These are phyloP conservation scores for Polyodon spathula DNA, from an alignment of 2,113 vertebrate species.

Conservation along the genomic window DNA sequence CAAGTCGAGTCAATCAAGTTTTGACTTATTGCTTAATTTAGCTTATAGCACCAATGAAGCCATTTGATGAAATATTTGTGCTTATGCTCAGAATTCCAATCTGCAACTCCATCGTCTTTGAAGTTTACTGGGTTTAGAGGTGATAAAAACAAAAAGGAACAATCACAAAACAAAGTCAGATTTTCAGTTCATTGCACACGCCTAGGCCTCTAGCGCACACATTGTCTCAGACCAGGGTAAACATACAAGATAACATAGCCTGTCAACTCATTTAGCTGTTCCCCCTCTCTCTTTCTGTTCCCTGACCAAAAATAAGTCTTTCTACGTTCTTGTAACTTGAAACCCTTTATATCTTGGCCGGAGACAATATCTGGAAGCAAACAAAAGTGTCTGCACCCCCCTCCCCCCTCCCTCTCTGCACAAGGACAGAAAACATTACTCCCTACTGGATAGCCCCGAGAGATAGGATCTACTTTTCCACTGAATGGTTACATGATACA, in stretches of 20 bases:
- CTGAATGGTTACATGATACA: not conserved
- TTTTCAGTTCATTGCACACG: too few species aligned
- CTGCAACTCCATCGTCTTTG: too few species aligned
- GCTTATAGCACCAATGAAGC: too few species aligned
- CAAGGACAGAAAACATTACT: not conserved
- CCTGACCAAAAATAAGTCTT: conserved; percentile 9
- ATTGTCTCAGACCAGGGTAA: not conserved
- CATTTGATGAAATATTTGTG: too few species aligned
- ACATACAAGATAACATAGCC: not conserved
- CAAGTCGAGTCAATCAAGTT: too few species aligned
- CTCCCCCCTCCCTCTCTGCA: not conserved
- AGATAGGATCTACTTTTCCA: not conserved
- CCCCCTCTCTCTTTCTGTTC: not conserved
- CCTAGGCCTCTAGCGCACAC: too few species aligned
- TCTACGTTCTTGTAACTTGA: conserved; percentile 9
- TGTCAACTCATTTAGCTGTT: not conserved
- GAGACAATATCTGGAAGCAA: conserved; percentile 8
- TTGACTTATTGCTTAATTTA: too few species aligned
- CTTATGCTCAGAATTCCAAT: too few species aligned
- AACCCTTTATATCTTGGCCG: conserved; percentile 11
- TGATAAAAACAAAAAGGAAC: too few species aligned
- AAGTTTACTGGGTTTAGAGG: too few species aligned
- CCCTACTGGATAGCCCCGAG: not conserved
- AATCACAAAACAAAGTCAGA: too few species aligned
- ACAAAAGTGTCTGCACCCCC: conserved; percentile 2